Evolutionary conservation across 2,113 vertebrate genomes (phyloP), one percentile per base, ranked within the genome.

Genomic region (Rhinogobius similis): DNA sequence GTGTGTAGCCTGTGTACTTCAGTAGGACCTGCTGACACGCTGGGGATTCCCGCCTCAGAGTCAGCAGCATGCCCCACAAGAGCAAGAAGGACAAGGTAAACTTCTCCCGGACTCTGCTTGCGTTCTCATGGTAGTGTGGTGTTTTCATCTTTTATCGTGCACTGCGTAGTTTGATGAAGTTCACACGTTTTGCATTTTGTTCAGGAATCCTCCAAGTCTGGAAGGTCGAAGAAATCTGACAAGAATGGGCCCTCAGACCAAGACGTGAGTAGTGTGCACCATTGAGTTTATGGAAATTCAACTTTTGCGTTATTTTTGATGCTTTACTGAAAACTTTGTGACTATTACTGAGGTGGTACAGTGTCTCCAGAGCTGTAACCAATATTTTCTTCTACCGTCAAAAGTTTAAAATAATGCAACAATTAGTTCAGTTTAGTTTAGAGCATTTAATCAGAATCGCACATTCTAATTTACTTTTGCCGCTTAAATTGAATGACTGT

Each of bases 11-110:
- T 70, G 75, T 56, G 56, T 48, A 43, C 29, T 48, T 61, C 67
- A 77, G 69, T 27, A 21, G 56, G 70, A 74, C 73, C 78, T 73
- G 75, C 77, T 77, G 79, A 74, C 79, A 65, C 79, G 1, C 55
- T 58, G 66, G 81, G 75, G 80, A 41, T 21, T 62, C 59, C 69
- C 68, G 1, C 10, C 82, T 63, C 70, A 87, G 18, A n/a, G n/a
- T n/a, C 69, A 86, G 61, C 70, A 87, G 29, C 75, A 97, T 96
- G 96, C 95, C 95, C 88, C 95, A 96, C 91, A 96, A 95, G 93
- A 94, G 91, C 91, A 96, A 95, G 82, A 96, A 95, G 83, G 95
- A 95, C 27, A 96, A 95, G 94, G 96, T 95, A 26, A 91, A 86
- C 79, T 69, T 63, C 36, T 63, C 38, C 13, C 9, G 12, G 21